Evolutionary conservation across 2,888 invertebrate species (phyloP).

Genomic region (Acutogordius australiensis): DNA sequence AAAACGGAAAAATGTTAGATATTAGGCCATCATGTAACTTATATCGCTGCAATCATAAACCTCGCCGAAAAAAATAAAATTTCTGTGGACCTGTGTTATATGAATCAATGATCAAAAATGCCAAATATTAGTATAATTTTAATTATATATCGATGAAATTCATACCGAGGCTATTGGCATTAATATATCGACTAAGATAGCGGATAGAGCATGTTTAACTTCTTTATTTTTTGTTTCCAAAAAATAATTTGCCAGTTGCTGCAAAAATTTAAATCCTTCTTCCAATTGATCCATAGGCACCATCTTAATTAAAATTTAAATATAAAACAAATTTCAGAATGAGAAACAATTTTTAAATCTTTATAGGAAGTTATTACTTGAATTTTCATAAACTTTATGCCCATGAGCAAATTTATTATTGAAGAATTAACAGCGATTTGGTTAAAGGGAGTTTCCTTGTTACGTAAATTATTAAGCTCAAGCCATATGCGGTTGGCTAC

Average conservation of each 20-base stretch:
- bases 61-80: no score
- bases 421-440: conserved; percentile 45
- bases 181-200: conserved; percentile 85
- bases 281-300: conserved; percentile 98
- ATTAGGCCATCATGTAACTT: no score
- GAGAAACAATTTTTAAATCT: not conserved
- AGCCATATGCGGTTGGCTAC: conserved; percentile 65
- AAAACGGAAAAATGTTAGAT: no score
- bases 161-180: conserved; percentile 88
- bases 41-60: no score
- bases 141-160: no score
- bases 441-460: conserved; percentile 42
- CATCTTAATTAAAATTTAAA: conserved; percentile 33
- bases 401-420: conserved; percentile 84
- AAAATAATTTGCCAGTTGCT: conserved; percentile 90
- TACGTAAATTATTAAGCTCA: conserved; percentile 55
- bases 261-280: conserved; percentile 85
- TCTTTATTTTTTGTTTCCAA: conserved; percentile 90
- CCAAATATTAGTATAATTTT: no score
- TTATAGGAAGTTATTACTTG: conserved; percentile 28
- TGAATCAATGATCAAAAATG: no score
- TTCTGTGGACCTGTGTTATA: no score
- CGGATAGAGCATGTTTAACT: conserved; percentile 82
- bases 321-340: conserved; percentile 9
- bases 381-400: conserved; percentile 84